Base-by-base conservation (phyloP, 1,140 invertebrate species). In the Zaprionus kolodkinae region DNA sequence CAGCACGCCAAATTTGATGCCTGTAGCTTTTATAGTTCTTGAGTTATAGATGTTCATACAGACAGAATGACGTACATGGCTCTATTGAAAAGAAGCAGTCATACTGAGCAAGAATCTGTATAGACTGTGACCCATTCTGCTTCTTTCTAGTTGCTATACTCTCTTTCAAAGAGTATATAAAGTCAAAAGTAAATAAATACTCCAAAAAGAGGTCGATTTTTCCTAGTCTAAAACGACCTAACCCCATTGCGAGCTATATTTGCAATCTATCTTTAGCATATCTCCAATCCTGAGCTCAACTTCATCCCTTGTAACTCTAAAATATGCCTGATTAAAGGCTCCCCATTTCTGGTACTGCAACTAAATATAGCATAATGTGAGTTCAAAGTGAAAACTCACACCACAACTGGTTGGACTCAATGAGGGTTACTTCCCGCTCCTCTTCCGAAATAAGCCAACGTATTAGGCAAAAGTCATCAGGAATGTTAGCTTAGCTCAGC, bases 391-490 rank as follows among this genome's bases (percentile, higher is more conserved):
- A 43, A 7, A 15, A 6, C n/a, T 43, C 6, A 43, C n/a, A 45
- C 40, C n/a, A 15, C 40, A 40, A 40, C 13, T n/a, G 1, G 13
- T 13, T n/a, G 38, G 21, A 21, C 38, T n/a, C 38, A 43, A 15
- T 15, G 40, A 43, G 40, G 13, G 6, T n/a, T 15, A 6, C 13
- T n/a, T n/a, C n/a, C n/a, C n/a, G n/a, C n/a, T n/a, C n/a, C 21
- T 2, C 21, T 2, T 1, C 40, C n/a, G 6, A 21, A 48, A 48
- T 48, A 48, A 21, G 0, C 17, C 40, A 45, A 43, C 38, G n/a
- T n/a, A 6, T 43, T 43, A 43, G 38, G 38, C 38, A 43, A 43
- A 45, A 45, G 40, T 45, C 40, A 45, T 45, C 40, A 45, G 40
- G 7, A 45, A 17, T 45, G 7, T 45, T 50, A 12, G 45, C 45